phyloP scores from a whole-genome alignment of 2,888 invertebrate species.

The Lumbricus terrestris region DNA sequence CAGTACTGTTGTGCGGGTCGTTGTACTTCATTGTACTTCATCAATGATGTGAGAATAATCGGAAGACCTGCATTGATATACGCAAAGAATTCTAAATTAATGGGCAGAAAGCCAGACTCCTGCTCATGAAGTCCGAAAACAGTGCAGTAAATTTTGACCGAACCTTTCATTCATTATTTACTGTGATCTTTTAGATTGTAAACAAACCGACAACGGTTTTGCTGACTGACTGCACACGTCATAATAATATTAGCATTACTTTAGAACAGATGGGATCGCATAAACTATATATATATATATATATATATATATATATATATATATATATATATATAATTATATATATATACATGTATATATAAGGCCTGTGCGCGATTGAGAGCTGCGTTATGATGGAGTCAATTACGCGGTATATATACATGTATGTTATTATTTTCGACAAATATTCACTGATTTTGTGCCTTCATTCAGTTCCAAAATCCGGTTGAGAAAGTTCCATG shows the following conservation, averaged over 20 bases:
- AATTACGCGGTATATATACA: too few species aligned
- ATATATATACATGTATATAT: too few species aligned
- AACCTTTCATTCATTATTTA: not conserved
- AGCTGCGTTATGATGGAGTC: too few species aligned
- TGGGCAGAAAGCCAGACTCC: not conserved
- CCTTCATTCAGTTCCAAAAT: not conserved
- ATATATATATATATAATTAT: too few species aligned
- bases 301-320: too few species aligned
- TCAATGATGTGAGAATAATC: not conserved
- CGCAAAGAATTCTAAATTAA: not conserved
- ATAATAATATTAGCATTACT: not conserved
- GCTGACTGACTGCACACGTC: not conserved
- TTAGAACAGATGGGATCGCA: not conserved
- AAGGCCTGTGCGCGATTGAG: too few species aligned
- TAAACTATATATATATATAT: too few species aligned
- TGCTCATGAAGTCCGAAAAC: not conserved
- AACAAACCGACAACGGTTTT: not conserved
- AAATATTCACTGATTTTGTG: not conserved
- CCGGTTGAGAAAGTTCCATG: not conserved
- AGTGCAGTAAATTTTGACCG: not conserved
- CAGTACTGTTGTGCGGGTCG: not conserved
- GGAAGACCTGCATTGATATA: not conserved
- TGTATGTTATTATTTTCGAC: too few species aligned
- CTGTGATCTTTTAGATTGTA: not conserved
- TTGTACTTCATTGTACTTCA: not conserved